Evolutionary conservation across 2,888 invertebrate species (phyloP), one percentile per base, ranked within the genome.

Genomic region (Drosophila pseudotalamancana): DNA sequence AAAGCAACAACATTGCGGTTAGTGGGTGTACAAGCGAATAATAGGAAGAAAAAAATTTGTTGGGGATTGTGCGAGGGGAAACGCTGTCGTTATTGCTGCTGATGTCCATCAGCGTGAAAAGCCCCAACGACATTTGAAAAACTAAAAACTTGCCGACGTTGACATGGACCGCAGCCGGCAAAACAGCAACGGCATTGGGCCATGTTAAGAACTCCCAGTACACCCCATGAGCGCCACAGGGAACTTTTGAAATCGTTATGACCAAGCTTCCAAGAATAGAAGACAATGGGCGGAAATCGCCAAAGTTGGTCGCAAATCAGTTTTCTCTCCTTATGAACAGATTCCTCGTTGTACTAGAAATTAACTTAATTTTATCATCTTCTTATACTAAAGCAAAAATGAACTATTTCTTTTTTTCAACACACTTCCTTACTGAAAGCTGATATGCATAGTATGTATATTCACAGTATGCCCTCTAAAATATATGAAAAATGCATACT

Each of bases 61-160:
- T n/a, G n/a, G n/a, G 34, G 9, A 23, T 40, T 23, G 23, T 39
- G 53, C 6, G 12, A 5, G 45, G 19, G 46, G 32, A 50, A 21
- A 12, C 21, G 19, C 39, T 27, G 37, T 34, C 40, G 49, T 67
- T 77, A 59, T 48, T 63, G 56, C 63, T 63, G 59, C 55, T 67
- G 67, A 54, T 81, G 80, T 81, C 86, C 80, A 82, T 81, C 80
- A 81, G 75, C 79, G 61, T 85, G 86, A 87, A 81, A 87, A 81
- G 71, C 68, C 66, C 82, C 78, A 87, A 78, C 78, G 80, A 82
- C 75, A 87, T 85, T 87, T 85, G 82, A 56, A 77, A 80, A 80
- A 87, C 86, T 82, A 73, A 79, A 80, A 87, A 87, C 77, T 77
- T 68, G 82, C 62, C 69, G 64, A 69, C 78, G 75, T 86, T 71